Evolutionary conservation across 1,140 invertebrate genomes (phyloP).

Genomic region (Pseudomyrmex cubaensis): DNA sequence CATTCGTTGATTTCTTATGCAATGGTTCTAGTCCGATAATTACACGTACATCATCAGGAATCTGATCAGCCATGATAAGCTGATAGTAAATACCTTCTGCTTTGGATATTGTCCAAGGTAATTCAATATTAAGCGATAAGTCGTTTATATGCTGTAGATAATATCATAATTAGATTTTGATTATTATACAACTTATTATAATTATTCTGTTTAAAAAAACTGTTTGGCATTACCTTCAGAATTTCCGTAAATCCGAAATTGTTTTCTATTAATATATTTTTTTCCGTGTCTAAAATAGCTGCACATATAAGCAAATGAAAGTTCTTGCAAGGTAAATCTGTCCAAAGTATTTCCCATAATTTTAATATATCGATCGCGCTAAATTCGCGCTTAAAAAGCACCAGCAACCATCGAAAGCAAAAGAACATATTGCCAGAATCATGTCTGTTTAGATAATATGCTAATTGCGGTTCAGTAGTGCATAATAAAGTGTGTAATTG

Average conservation of each 20-base stretch:
- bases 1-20: constrained; percentile 68
- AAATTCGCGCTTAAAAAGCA: constrained; percentile 94
- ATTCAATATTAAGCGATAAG: constrained; percentile 92
- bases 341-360: constrained; percentile 95
- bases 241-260: constrained; percentile 98
- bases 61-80: constrained; percentile 88
- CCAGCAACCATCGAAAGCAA: constrained; percentile 97
- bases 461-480: constrained; percentile 93
- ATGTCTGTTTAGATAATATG: constrained; percentile 94
- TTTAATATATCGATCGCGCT: constrained; percentile 90
- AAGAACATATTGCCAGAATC: constrained; percentile 99
- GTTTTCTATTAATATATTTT: constrained; percentile 93
- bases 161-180: constrained; percentile 34
- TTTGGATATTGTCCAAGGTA: constrained; percentile 91
- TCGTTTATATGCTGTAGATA: constrained; percentile 96
- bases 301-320: constrained; percentile 97
- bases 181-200: background rate
- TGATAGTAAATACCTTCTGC: constrained; percentile 96
- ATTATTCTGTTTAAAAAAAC: background rate
- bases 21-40: constrained; percentile 88
- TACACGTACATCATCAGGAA: constrained; percentile 89
- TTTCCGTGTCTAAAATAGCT: constrained; percentile 96
- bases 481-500: constrained; percentile 93
- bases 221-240: constrained; percentile 90
- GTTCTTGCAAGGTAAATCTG: constrained; percentile 95